Conservation (phyloP, 2,888 invertebrate genomes). For the Heliconius ethilla region DNA sequence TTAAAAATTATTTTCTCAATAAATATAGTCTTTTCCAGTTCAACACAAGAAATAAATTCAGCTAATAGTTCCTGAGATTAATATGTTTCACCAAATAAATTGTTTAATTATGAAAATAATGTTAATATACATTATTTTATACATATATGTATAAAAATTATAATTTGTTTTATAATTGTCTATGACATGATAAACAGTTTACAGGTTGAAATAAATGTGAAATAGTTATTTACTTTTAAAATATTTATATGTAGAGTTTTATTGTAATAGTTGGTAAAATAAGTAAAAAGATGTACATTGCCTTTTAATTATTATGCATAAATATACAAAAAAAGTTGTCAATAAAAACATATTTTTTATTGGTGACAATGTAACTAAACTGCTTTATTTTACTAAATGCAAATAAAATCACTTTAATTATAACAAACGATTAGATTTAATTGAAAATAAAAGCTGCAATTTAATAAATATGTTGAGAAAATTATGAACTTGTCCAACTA, state of each 20-base stretch:
- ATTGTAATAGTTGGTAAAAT: neutral
- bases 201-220: neutral
- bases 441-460: neutral
- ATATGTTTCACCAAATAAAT: too few relatives aligned
- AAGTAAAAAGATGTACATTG: neutral
- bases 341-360: neutral
- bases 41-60: too few relatives aligned
- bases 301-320: neutral
- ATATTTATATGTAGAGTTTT: neutral
- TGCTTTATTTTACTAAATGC: neutral
- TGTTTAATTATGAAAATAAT: too few relatives aligned
- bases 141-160: too few relatives aligned
- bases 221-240: neutral
- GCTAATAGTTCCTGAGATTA: too few relatives aligned
- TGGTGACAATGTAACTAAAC: slow-evolving; percentile 5
- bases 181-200: neutral
- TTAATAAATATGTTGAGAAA: slow-evolving; percentile 10
- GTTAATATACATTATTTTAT: too few relatives aligned
- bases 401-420: neutral
- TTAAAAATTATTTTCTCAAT: too few relatives aligned
- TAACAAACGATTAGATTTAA: neutral
- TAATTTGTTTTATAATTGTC: neutral
- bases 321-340: neutral
- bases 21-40: too few relatives aligned
- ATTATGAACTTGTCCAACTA: neutral